Base-by-base conservation (phyloP, 1,140 invertebrate genomes). In the Neodiprion pinetum region DNA sequence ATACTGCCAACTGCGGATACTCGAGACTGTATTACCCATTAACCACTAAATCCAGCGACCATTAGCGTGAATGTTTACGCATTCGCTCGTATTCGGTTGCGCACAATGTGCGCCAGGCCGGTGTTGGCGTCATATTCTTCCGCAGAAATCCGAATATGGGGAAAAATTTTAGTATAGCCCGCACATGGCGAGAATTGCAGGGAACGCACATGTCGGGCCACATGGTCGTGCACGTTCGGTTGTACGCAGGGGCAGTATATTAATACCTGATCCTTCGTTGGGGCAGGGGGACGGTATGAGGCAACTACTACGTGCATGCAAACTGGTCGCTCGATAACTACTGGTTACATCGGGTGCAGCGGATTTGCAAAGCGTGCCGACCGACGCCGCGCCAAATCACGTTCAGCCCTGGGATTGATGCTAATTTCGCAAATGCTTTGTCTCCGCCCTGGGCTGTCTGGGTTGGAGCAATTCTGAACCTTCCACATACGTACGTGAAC, bases 81-180 rank as follows among this genome's bases (percentile, higher is more conserved):
- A 47, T 69, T 47, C 67, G 67, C 23, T 21, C 11, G 67, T 61
- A 61, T 69, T 69, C 14, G 67, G 67, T 69, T 69, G 40, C 67
- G 67, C 67, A 69, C 11, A 69, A 69, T 69, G 7, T 69, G 67
- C 67, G 11, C 4, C 67, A 65, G 17, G 11, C 17, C 23, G 67
- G 5, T 23, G 21, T 68, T 11, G 67, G 67, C 21, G 10, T 69
- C 67, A 47, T 69, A 47, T 69, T 69, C 40, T 28, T 69, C 8
- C 40, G 67, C 67, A 14, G 67, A 69, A 69, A 69, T 69, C 67
- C 67, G 67, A 69, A 69, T 69, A 69, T 69, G 23, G 67, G 67
- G 67, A 69, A 69, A 65, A 69, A 69, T 69, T 11, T 40, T 40
- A 21, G 40, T 17, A 23, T 11, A 47, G 67, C 67, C 67, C 4